Conservation (phyloP, 2,113 vertebrate species). For the Corvus hawaiiensis region DNA sequence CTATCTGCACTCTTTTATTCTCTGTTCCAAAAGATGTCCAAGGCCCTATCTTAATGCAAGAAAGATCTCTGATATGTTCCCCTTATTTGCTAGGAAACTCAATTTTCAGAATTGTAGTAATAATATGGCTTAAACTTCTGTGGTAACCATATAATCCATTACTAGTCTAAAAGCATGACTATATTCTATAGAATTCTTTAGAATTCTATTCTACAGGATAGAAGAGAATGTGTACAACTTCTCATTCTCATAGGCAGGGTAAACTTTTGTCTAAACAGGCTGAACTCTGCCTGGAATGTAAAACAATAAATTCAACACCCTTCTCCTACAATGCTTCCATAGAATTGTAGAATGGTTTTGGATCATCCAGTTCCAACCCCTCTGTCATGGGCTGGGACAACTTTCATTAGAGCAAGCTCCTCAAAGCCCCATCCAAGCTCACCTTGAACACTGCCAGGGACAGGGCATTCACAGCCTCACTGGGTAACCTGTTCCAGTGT, state of each 20-base stretch:
- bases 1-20: neutral
- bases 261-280: neutral
- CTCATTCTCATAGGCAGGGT: neutral
- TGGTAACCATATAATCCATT: neutral
- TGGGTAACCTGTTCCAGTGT: neutral
- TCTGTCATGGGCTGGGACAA: neutral
- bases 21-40: neutral
- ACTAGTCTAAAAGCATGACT: neutral
- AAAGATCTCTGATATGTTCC: neutral
- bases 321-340: neutral
- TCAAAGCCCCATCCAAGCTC: neutral
- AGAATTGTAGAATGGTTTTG: accelerated
- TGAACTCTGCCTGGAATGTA: neutral
- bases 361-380: neutral
- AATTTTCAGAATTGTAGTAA: neutral
- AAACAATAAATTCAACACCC: neutral
- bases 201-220: neutral
- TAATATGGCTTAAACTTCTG: neutral
- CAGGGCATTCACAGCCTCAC: neutral
- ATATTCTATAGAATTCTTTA: too few species aligned
- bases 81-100: neutral
- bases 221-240: neutral
- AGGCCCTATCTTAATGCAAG: neutral
- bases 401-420: neutral
- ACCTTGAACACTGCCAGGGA: neutral